Conservation (phyloP, 2,797 vertebrate species). For the Enoplosus armatus region DNA sequence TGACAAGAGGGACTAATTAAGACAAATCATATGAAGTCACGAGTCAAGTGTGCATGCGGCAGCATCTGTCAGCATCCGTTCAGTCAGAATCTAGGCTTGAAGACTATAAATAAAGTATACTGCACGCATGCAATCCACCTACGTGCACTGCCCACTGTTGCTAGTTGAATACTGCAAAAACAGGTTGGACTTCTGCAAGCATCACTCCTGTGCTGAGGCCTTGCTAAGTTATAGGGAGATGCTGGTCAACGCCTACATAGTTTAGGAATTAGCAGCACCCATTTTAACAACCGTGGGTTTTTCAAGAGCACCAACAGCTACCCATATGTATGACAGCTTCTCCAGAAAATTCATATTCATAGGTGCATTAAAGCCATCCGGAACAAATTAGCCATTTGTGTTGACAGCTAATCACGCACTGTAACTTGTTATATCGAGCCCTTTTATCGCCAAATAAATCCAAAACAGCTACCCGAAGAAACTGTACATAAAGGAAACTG, state of each 20-base stretch:
- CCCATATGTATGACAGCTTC: not conserved
- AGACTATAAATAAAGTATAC: not conserved
- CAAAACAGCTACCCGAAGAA: not conserved
- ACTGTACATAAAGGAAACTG: not conserved
- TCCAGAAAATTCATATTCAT: not conserved
- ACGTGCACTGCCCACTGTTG: constrained; percentile 28
- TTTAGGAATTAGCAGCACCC: constrained; percentile 24
- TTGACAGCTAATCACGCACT: not conserved
- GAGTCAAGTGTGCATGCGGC: not conserved
- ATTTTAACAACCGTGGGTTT: constrained; percentile 2
- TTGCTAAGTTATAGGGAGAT: not conserved
- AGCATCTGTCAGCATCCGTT: not conserved
- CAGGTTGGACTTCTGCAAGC: constrained; percentile 21
- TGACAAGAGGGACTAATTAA: not conserved
- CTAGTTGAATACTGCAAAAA: not conserved
- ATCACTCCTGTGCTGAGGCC: constrained; percentile 34
- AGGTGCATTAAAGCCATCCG: not conserved
- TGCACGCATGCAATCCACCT: constrained; percentile 36
- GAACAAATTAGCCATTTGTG: not conserved
- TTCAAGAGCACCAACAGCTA: not conserved
- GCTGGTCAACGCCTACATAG: constrained; percentile 36
- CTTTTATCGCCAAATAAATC: not conserved
- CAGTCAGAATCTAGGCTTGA: not conserved
- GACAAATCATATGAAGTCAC: not conserved
- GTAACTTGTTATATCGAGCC: not conserved